Evolutionary conservation across 2,797 vertebrate species (phyloP).

Genomic region (Poecilia picta): DNA sequence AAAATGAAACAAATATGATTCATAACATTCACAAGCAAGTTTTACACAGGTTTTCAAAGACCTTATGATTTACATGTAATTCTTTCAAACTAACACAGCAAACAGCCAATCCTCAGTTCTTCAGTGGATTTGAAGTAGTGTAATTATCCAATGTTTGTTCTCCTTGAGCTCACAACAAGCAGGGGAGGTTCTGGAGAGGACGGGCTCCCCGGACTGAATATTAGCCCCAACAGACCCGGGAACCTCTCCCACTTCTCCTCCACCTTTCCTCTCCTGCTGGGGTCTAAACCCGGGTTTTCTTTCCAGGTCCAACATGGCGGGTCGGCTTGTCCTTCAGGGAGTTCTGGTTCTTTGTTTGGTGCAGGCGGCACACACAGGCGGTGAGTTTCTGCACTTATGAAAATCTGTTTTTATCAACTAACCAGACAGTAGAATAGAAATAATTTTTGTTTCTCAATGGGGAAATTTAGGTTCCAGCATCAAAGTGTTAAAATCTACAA

Average conservation of each 20-base stretch:
- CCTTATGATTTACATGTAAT: too few relatives aligned
- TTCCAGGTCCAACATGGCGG: slow-evolving; percentile 68
- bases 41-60: too few relatives aligned
- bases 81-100: too few relatives aligned
- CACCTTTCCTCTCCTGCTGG: slow-evolving; percentile 24
- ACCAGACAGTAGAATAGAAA: background rate
- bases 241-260: slow-evolving; percentile 39
- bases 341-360: slow-evolving; percentile 71
- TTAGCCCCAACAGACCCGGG: slow-evolving; percentile 44
- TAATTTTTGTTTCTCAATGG: background rate
- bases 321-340: slow-evolving; percentile 62
- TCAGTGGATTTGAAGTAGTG: slow-evolving; percentile 59
- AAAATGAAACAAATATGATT: too few relatives aligned
- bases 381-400: slow-evolving; percentile 57
- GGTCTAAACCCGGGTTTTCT: slow-evolving; percentile 16
- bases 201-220: slow-evolving; percentile 70
- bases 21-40: too few relatives aligned
- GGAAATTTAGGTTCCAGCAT: background rate
- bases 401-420: background rate
- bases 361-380: slow-evolving; percentile 57
- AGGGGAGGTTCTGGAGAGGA: slow-evolving; percentile 53
- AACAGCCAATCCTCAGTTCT: slow-evolving; percentile 17
- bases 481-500: background rate
- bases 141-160: slow-evolving; percentile 65
- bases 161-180: slow-evolving; percentile 24